phyloP scores from a whole-genome alignment of 2,888 invertebrate species.

The Parasteatoda lunata region DNA sequence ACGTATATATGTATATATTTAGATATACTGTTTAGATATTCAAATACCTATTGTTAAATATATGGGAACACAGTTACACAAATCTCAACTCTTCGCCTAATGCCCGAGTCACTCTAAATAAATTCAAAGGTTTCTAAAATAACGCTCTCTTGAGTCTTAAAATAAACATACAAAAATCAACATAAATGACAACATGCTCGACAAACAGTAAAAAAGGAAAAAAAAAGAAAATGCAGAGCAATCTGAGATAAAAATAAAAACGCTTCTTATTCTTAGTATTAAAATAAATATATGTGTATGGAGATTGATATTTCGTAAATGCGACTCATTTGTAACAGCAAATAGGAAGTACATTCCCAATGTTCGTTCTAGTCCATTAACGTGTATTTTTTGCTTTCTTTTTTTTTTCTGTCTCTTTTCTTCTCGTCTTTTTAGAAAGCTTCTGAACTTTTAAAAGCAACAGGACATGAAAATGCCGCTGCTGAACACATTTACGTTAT shows the following conservation, averaged over 20 bases:
- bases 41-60: too few relatives aligned
- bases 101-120: too few relatives aligned
- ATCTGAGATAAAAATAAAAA: not conserved
- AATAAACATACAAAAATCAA: too few relatives aligned
- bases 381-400: not conserved
- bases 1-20: too few relatives aligned
- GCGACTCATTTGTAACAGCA: slow-evolving; percentile 1
- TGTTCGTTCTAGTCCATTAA: slow-evolving; percentile 2
- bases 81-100: too few relatives aligned
- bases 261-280: not conserved
- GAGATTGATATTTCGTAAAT: slow-evolving; percentile 3
- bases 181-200: too few relatives aligned
- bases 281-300: slow-evolving; percentile 2
- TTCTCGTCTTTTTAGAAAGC: not conserved
- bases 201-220: too few relatives aligned
- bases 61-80: too few relatives aligned
- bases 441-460: not conserved
- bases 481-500: not conserved
- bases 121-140: too few relatives aligned
- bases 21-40: too few relatives aligned
- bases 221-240: not conserved
- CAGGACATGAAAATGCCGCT: slow-evolving; percentile 2
- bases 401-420: not conserved
- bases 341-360: slow-evolving; percentile 1
- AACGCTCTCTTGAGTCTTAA: too few relatives aligned